phyloP scores from a whole-genome alignment of 2,888 invertebrate species.

The Stenoptilia bipunctidactyla region DNA sequence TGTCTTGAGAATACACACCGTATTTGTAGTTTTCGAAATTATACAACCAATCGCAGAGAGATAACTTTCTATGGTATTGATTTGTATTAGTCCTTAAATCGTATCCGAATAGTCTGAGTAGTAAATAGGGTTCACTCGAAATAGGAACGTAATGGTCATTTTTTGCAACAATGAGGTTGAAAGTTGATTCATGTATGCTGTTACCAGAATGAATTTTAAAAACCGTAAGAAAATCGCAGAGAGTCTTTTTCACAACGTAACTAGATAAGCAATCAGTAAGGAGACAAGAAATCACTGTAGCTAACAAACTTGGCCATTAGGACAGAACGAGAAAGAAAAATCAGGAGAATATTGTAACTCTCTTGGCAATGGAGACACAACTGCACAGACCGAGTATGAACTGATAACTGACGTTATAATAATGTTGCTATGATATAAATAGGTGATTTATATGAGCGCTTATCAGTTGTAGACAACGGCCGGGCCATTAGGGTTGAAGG shows the following conservation, averaged over 20 bases:
- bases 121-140: constrained; percentile 75
- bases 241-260: constrained; percentile 24
- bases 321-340: constrained; percentile 20
- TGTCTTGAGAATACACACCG: constrained; percentile 56
- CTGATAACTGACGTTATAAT: constrained; percentile 26
- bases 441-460: constrained; percentile 44
- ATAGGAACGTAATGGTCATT: constrained; percentile 63
- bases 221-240: constrained; percentile 4
- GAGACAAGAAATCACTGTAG: constrained; percentile 53
- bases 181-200: constrained; percentile 57
- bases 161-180: constrained; percentile 50
- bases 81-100: constrained; percentile 48
- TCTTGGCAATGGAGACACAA: background rate
- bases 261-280: constrained; percentile 31
- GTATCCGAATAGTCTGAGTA: constrained; percentile 79
- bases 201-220: constrained; percentile 40
- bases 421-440: constrained; percentile 22
- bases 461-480: constrained; percentile 45
- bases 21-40: constrained; percentile 64
- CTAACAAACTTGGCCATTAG: constrained; percentile 61
- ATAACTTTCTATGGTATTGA: constrained; percentile 29
- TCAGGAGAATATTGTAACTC: constrained; percentile 4
- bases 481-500: constrained; percentile 36
- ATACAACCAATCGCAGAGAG: constrained; percentile 57
- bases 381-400: constrained; percentile 8